Base-by-base conservation (phyloP, 1,140 invertebrate genomes). In the Pogonognathellus flavescens region DNA sequence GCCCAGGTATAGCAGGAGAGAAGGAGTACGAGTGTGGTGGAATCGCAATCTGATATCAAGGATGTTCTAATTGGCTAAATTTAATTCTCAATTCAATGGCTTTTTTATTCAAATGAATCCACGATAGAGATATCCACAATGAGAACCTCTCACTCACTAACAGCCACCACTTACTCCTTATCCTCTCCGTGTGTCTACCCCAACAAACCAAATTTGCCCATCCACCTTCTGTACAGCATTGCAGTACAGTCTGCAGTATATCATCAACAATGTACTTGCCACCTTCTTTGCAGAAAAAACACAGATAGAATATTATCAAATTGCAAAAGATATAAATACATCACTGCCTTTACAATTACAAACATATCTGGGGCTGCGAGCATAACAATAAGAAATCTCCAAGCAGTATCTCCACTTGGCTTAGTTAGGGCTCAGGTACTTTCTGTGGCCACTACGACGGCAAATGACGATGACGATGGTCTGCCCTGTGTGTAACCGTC, bases 51-150 rank as follows among this genome's bases (percentile, higher is more conserved):
- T 70, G 60, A 57, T 72, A 72, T 50, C 84, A 60, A 62, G 84
- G 84, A 85, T 85, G 84, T 82, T 80, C 72, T 85, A 85, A 85
- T 85, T 85, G 84, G 84, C 52, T 57, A 62, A 85, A 85, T 85
- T 81, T 49, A 82, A 82, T 70, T 82, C 81, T 76, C 31, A 11
- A 57, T 83, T 83, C 52, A 18, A 86, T 76, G 11, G 80, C 66
- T 83, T 82, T 86, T 83, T 86, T 86, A 86, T 86, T 82, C 62
- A 86, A 86, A 85, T 82, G 76, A 85, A 70, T 25, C 31, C 31
- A 41, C 31, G 31, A 41, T 41, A 41, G 31, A 41, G 31, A 41
- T 41, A 41, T 41, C 31, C 31, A 41, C 31, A 41, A 14, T 11
- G 1, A 10, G 16, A 14, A 55, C 16, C 53, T 55, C 62, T 62